Evolutionary conservation across 1,140 invertebrate species (phyloP).

Genomic region (Psilanteris sp.): DNA sequence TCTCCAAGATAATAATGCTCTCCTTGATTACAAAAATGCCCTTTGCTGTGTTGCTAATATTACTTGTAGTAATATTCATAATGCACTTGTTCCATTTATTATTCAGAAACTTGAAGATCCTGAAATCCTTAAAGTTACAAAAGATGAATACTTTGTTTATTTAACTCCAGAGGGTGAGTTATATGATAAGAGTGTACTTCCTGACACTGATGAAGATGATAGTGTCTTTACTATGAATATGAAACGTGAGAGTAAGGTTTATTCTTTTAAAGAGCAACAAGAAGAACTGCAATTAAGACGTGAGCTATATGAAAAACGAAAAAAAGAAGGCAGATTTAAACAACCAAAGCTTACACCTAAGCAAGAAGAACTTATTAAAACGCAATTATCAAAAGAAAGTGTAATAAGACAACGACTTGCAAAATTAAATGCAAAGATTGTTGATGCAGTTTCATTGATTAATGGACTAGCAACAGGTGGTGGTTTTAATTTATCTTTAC

Average conservation of each 20-base stretch:
- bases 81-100: slow-evolving; percentile 81
- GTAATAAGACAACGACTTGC: slow-evolving; percentile 85
- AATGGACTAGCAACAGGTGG: slow-evolving; percentile 83
- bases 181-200: slow-evolving; percentile 94
- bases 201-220: slow-evolving; percentile 84
- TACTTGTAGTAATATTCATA: slow-evolving; percentile 84
- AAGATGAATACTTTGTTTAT: slow-evolving; percentile 94
- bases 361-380: slow-evolving; percentile 94
- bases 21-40: slow-evolving; percentile 83
- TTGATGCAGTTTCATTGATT: slow-evolving; percentile 83
- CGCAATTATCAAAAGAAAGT: slow-evolving; percentile 92
- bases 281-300: slow-evolving; percentile 95
- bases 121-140: slow-evolving; percentile 86
- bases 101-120: slow-evolving; percentile 83
- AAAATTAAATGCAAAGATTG: slow-evolving; percentile 83
- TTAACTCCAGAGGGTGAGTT: slow-evolving; percentile 93
- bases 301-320: slow-evolving; percentile 94
- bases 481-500: slow-evolving; percentile 81
- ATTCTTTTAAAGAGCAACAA: slow-evolving; percentile 97
- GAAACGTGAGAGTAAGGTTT: slow-evolving; percentile 97
- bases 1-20: slow-evolving; percentile 82
- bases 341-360: slow-evolving; percentile 90
- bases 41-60: slow-evolving; percentile 83
- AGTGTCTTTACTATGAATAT: slow-evolving; percentile 89
- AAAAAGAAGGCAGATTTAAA: slow-evolving; percentile 89